phyloP scores from a whole-genome alignment of 2,113 vertebrate species.

The Sapajus apella region DNA sequence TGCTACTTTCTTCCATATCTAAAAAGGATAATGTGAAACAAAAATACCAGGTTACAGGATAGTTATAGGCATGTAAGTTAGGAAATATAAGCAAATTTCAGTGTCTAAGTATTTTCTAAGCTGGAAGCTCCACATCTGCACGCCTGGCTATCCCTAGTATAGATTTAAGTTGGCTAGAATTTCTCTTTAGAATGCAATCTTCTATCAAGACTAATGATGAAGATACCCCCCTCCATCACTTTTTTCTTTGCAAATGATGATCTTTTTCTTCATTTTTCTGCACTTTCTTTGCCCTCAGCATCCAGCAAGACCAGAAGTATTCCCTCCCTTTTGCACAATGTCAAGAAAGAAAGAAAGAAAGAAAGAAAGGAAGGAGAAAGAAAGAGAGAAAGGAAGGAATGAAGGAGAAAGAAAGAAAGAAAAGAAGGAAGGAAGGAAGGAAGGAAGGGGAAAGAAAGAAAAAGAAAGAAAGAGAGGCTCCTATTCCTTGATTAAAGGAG shows the following conservation, averaged over 20 bases:
- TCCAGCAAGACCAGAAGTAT: not conserved
- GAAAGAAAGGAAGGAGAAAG: not conserved
- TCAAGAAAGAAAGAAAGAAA: not conserved
- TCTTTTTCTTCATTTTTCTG: not conserved
- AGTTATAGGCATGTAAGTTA: not conserved
- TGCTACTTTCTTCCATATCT: conserved; percentile 95
- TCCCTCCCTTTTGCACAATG: not conserved
- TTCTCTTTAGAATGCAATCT: not conserved
- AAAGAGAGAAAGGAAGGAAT: not conserved
- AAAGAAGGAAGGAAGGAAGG: too few species aligned
- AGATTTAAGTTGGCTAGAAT: not conserved
- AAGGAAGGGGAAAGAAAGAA: not conserved
- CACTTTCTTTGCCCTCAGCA: not conserved
- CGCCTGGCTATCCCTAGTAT: not conserved
- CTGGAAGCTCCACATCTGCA: not conserved
- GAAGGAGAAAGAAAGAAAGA: too few species aligned
- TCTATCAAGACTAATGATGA: not conserved
- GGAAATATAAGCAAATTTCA: not conserved
- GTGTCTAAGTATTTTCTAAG: not conserved
- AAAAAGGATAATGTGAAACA: not conserved
- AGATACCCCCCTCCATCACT: not conserved
- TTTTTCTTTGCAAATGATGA: conserved; percentile 9
- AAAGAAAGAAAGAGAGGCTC: not conserved
- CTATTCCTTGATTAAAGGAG: not conserved
- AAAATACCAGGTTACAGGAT: not conserved